Conservation (phyloP, 2,888 invertebrate genomes). For the Drosophila hamatofila region DNA sequence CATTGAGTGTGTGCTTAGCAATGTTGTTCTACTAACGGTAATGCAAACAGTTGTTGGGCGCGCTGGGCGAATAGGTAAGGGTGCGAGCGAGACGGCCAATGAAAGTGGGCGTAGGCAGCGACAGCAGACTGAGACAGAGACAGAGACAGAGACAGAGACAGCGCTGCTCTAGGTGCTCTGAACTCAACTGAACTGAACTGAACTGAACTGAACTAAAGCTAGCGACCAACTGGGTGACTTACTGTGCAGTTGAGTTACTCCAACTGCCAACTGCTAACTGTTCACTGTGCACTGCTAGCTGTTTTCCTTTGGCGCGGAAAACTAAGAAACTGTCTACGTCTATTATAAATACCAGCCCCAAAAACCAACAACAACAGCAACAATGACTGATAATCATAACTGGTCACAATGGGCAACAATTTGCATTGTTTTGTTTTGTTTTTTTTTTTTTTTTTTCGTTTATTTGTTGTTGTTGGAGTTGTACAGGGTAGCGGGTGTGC, state of each 20-base stretch:
- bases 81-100: conserved; percentile 16
- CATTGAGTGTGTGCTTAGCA: conserved; percentile 72
- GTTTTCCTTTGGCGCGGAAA: conserved; percentile 34
- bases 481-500: neutral
- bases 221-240: conserved; percentile 56
- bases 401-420: conserved; percentile 73
- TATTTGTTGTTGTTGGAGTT: neutral
- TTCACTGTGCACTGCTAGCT: conserved; percentile 11
- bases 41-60: conserved; percentile 73
- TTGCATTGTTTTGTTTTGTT: conserved; percentile 61
- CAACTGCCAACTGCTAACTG: conserved; percentile 9
- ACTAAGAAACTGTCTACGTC: conserved; percentile 43
- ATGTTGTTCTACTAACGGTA: conserved; percentile 81
- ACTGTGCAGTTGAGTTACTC: conserved; percentile 39
- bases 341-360: conserved; percentile 39
- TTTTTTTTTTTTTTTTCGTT: neutral
- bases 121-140: conserved; percentile 13
- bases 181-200: conserved; percentile 61
- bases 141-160: conserved; percentile 23
- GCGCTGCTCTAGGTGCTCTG: conserved; percentile 64
- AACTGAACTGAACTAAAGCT: conserved; percentile 39
- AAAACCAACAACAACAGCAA: conserved; percentile 37
- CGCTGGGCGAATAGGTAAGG: conserved; percentile 25
- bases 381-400: conserved; percentile 74
- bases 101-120: conserved; percentile 36